Conservation (phyloP, 2,888 invertebrate genomes). For the Craniophora ligustri region DNA sequence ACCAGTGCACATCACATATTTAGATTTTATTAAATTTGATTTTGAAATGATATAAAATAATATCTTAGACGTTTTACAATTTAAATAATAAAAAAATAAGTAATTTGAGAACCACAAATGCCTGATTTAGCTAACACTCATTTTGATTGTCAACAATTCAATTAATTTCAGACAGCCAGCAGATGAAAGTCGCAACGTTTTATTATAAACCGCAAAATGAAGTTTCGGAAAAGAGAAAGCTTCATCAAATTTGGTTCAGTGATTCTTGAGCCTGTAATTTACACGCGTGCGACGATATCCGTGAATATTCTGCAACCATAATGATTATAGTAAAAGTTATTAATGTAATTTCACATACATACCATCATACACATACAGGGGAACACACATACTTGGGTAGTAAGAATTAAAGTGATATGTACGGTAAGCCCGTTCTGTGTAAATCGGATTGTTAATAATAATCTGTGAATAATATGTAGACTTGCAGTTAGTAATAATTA, state of each 20-base stretch:
- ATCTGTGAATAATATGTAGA: no score
- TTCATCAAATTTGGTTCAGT: constrained; percentile 37
- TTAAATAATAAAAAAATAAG: neutral
- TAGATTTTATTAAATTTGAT: no score
- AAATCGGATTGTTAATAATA: no score
- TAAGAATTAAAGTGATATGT: no score
- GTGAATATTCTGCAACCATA: constrained; percentile 12
- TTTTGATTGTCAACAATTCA: constrained; percentile 22
- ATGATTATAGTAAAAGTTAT: neutral
- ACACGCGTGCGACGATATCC: constrained; percentile 7
- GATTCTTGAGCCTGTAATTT: constrained; percentile 35
- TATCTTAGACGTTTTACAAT: no score
- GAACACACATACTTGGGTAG: no score
- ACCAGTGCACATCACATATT: no score
- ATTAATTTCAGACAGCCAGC: constrained; percentile 25
- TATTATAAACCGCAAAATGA: constrained; percentile 36
- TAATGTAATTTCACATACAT: neutral
- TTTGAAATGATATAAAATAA: no score
- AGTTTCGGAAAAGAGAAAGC: constrained; percentile 45
- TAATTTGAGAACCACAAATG: constrained; percentile 1
- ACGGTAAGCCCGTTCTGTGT: no score
- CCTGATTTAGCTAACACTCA: constrained; percentile 12
- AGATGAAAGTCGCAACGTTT: constrained; percentile 35
- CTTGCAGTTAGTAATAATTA: no score
- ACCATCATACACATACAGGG: neutral